Conservation (phyloP, 2,113 vertebrate genomes). For the Cichladusa arquata region DNA sequence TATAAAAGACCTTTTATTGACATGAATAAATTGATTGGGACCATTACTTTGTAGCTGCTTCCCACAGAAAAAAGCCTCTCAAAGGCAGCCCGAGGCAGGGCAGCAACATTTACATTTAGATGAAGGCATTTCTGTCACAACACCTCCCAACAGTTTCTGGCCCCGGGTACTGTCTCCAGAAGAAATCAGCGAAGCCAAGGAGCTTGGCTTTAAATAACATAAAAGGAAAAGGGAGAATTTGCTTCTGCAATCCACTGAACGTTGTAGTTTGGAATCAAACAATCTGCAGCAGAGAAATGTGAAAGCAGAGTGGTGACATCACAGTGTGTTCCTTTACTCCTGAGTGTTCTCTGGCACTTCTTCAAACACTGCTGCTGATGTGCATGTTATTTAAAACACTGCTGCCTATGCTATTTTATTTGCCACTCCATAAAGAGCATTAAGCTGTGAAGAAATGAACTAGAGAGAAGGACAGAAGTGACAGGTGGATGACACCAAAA, state of each 20-base stretch:
- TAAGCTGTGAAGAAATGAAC: neutral
- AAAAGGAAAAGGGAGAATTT: neutral
- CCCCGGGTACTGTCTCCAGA: neutral
- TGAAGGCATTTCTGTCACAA: slow-evolving; percentile 44
- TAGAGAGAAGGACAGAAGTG: neutral
- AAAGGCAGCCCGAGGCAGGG: slow-evolving; percentile 23
- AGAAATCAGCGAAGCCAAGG: neutral
- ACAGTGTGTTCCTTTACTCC: neutral
- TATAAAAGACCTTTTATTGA: slow-evolving; percentile 25
- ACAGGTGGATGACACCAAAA: neutral
- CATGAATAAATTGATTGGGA: slow-evolving; percentile 44
- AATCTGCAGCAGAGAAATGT: neutral
- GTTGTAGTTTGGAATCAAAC: neutral
- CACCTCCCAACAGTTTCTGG: slow-evolving; percentile 1
- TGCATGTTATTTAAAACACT: neutral
- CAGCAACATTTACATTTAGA: slow-evolving; percentile 67
- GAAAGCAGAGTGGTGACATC: neutral
- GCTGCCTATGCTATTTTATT: neutral
- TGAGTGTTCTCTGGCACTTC: neutral
- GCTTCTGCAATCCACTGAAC: neutral
- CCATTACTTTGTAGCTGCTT: slow-evolving; percentile 35
- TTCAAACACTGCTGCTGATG: neutral
- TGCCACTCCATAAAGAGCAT: neutral
- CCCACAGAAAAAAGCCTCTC: slow-evolving; percentile 6
- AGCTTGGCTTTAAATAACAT: neutral